Percentiles rank a stretch among this genome's conserved stretches.
Conservation (phyloP, 2,113 vertebrate species). For the Cottus gobio region DNA sequence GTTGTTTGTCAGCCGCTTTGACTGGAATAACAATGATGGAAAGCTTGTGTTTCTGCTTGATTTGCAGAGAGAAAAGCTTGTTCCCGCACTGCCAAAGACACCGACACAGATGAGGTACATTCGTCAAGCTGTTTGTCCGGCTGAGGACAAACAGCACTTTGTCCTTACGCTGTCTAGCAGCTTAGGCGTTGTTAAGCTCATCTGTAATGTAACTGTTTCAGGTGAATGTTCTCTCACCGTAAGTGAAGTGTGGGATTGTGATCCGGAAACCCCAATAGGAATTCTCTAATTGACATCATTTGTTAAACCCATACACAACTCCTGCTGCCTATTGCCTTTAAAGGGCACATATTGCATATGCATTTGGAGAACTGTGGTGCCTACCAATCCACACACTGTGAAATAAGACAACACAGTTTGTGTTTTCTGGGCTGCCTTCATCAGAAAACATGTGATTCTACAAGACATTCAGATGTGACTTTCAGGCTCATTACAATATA, state of each 20-base stretch:
- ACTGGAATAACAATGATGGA: constrained; percentile 66
- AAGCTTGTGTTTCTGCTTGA: constrained; percentile 22
- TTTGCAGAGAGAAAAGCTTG: constrained; percentile 20
- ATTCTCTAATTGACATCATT: background rate
- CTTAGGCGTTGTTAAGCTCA: background rate
- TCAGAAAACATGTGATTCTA: too few species aligned
- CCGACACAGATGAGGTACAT: background rate
- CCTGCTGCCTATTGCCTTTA: background rate
- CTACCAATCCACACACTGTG: background rate
- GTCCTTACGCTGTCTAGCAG: background rate
- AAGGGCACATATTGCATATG: background rate
- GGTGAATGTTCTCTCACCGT: background rate
- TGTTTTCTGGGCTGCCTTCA: too few species aligned
- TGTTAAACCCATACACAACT: background rate
- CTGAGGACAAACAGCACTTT: background rate
- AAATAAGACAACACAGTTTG: too few species aligned
- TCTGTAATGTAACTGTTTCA: background rate
- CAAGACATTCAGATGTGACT: too few species aligned
- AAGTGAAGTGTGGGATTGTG: background rate
- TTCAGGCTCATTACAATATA: too few species aligned
- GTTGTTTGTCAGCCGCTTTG: constrained; percentile 66
- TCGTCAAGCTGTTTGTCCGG: background rate
- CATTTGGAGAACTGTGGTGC: background rate
- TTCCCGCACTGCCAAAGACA: background rate
- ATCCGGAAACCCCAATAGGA: background rate